Base-by-base conservation (phyloP, 2,797 vertebrate species). In the Columba guinea region DNA sequence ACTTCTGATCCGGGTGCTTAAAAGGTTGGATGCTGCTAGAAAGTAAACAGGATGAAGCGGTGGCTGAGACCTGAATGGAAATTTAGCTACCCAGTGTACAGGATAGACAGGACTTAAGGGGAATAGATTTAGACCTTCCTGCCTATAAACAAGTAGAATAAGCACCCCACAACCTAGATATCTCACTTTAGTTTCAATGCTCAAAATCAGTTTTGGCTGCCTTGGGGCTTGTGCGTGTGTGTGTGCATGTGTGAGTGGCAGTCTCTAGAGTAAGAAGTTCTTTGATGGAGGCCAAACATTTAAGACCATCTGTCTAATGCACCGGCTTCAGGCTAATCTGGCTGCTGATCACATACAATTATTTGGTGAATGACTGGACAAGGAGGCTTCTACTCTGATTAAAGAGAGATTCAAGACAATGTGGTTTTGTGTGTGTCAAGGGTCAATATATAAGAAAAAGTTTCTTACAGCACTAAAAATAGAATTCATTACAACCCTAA, bases 401-500 rank as follows among this genome's bases (percentile, higher is more conserved):
- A 96, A 84, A 96, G 71, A 79, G 27, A 87, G 69, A 92, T 94
- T 96, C 89, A 88, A 86, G 80, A 90, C 60, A 87, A 75, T 62
- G 81, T 94, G 39, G 76, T 76, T 96, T 98, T 98, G 97, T 96
- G 96, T 96, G 98, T 98, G 98, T 98, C 98, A 98, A 95, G 97
- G 97, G 98, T 98, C 98, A 98, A 98, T 98, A 98, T 14, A 53
- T 94, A 95, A 94, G 97, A 97, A 98, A 97, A 98, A 97, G 95
- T 94, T 97, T 98, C 97, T 96, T 98, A 97, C 78, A 97, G 95
- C 94, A 98, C 94, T 97, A 96, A 97, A 97, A 97, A 96, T 96
- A 97, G 97, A 98, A 98, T 96, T 98, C 97, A 98, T 99, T 98
- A 98, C 87, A 94, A 95, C 39, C 46, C 84, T 95, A 98, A 98